phyloP scores from a whole-genome alignment of 2,113 vertebrate species.

The Brachypodius melanocephalos region DNA sequence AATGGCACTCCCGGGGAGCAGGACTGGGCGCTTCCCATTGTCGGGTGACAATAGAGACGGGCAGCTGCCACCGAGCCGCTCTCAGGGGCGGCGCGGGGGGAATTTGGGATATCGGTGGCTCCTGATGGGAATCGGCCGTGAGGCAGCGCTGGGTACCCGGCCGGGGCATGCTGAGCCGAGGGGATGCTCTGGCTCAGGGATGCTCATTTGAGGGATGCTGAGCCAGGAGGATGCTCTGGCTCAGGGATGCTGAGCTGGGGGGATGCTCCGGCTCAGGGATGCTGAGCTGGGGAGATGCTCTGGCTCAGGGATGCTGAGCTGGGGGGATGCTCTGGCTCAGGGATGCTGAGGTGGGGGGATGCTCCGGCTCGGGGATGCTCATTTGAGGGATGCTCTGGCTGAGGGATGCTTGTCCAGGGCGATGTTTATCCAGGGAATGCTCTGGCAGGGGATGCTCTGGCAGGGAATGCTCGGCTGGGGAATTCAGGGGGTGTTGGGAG shows the following conservation, averaged over 20 bases:
- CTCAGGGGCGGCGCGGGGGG: background rate
- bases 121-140: background rate
- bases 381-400: background rate
- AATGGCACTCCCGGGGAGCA: background rate
- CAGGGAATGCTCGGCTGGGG: background rate
- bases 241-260: background rate
- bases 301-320: no score
- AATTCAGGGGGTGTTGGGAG: background rate
- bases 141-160: rapidly evolving
- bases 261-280: background rate
- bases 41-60: background rate
- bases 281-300: background rate
- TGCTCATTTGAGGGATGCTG: background rate
- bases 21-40: background rate
- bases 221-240: background rate
- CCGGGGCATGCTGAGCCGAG: rapidly evolving
- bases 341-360: no score
- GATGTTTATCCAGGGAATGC: background rate
- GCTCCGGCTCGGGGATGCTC: no score
- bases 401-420: background rate
- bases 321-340: no score
- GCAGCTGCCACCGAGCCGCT: background rate
- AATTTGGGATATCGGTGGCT: background rate
- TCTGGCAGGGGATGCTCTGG: background rate
- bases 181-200: background rate